Conservation (phyloP, 2,888 invertebrate species). For the Myopa tessellatipennis region DNA sequence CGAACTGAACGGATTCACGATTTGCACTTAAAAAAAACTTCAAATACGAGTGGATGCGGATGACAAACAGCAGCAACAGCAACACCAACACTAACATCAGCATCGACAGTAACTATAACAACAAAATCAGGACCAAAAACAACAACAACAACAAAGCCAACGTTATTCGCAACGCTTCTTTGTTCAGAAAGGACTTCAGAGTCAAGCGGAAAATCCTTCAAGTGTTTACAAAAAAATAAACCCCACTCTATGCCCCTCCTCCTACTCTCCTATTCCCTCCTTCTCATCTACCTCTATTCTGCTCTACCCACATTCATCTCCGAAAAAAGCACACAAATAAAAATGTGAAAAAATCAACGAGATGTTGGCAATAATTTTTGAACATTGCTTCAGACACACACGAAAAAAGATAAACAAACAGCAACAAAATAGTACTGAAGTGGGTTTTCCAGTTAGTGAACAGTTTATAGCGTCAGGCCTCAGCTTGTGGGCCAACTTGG, state of each 20-base stretch:
- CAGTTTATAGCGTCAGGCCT: conserved; percentile 33
- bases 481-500: conserved; percentile 36
- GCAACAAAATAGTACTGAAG: conserved; percentile 37
- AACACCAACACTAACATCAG: not conserved
- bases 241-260: not conserved
- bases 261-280: no score
- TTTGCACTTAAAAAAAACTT: conserved; percentile 47
- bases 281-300: no score
- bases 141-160: conserved; percentile 27
- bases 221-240: conserved; percentile 42
- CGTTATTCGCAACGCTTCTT: conserved; percentile 36
- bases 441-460: conserved; percentile 27
- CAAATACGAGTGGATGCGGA: conserved; percentile 43
- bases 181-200: conserved; percentile 41
- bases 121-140: conserved; percentile 23
- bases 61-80: conserved; percentile 39
- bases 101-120: conserved; percentile 10
- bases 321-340: conserved; percentile 10
- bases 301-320: no score
- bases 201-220: conserved; percentile 49
- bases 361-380: conserved; percentile 42
- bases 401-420: conserved; percentile 29
- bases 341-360: conserved; percentile 29
- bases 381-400: conserved; percentile 28
- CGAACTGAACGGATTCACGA: conserved; percentile 47